phyloP scores from a whole-genome alignment of 2,888 invertebrate species.

The Chymomyza procnemis region DNA sequence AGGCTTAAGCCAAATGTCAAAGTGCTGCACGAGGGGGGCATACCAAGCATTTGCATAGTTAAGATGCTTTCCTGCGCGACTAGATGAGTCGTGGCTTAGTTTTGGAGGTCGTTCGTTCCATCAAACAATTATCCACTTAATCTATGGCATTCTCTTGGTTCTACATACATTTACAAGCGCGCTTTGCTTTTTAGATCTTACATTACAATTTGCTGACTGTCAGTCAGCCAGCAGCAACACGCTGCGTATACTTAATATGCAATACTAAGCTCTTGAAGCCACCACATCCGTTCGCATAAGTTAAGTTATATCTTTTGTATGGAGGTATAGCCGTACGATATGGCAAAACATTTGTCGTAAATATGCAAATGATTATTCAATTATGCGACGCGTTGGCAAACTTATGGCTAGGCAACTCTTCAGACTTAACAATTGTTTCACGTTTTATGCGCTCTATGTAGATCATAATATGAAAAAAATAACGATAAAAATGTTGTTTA shows the following conservation, averaged over 20 bases:
- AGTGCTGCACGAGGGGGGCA: constrained; percentile 6
- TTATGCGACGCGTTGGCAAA: constrained; percentile 34
- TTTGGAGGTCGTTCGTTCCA: not conserved
- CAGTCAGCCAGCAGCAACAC: not conserved
- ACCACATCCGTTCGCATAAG: constrained; percentile 43
- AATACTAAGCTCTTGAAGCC: not conserved
- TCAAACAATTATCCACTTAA: not conserved
- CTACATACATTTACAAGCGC: not conserved
- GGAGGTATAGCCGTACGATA: not conserved
- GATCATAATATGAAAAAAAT: not conserved
- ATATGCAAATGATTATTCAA: constrained; percentile 62
- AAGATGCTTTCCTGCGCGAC: not conserved
- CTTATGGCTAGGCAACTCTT: constrained; percentile 47
- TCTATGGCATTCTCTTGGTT: not conserved
- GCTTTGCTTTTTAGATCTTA: too few relatives aligned
- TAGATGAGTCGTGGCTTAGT: not conserved
- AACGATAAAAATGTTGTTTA: not conserved
- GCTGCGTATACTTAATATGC: not conserved
- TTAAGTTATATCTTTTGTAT: not conserved
- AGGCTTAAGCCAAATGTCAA: constrained; percentile 31
- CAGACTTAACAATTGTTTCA: constrained; percentile 28
- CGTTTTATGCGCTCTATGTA: not conserved
- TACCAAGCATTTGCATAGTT: not conserved
- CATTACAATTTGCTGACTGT: not conserved
- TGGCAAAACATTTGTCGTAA: constrained; percentile 64